These are phyloP conservation scores for Eubucco bourcierii DNA, from an alignment of 2,113 vertebrate species.

Conservation along the genomic window DNA sequence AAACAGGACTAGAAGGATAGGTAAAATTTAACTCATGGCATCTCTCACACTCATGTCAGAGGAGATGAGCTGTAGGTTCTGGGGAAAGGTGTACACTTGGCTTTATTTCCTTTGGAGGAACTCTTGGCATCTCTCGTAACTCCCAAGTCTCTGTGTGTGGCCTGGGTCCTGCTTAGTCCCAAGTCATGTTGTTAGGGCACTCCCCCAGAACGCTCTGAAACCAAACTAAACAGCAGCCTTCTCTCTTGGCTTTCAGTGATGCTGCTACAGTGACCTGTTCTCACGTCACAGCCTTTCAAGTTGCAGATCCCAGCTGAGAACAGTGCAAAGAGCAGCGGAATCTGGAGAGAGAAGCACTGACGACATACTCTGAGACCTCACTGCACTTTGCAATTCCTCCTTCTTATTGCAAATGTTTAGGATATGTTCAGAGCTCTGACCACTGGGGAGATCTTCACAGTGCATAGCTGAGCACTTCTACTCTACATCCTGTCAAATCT, in stretches of 20 bases:
- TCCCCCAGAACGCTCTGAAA: background rate
- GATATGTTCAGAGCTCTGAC: background rate
- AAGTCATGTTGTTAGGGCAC: background rate
- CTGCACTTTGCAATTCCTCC: background rate
- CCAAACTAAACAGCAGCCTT: background rate
- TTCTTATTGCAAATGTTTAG: background rate
- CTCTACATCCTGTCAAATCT: background rate
- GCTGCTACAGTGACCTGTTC: background rate
- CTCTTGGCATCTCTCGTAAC: background rate
- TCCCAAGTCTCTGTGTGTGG: background rate
- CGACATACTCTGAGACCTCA: background rate
- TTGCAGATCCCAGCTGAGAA: background rate
- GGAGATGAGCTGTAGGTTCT: background rate
- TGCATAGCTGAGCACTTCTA: background rate
- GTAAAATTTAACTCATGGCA: background rate
- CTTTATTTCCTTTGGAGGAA: background rate
- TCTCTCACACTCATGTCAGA: background rate
- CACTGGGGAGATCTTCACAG: rapidly evolving
- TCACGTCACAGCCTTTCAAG: background rate
- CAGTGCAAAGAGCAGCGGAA: background rate
- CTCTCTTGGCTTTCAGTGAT: background rate
- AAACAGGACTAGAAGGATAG: background rate
- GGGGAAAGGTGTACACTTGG: background rate
- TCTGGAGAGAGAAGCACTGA: background rate
- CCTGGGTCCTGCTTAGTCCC: background rate